phyloP scores from a whole-genome alignment of 1,140 invertebrate species.

The Saccostrea glomerata region DNA sequence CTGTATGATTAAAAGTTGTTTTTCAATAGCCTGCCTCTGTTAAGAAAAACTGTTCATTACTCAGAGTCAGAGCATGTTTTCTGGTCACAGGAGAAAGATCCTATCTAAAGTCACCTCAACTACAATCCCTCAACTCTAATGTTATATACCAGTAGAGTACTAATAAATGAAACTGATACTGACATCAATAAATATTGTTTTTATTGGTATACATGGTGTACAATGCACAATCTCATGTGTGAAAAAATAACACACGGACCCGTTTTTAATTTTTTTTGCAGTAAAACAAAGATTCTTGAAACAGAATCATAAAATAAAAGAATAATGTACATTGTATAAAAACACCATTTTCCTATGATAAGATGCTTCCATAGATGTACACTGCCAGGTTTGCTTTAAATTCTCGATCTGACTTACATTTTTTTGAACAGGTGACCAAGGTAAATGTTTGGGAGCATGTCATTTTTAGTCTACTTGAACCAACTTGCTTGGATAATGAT shows the following conservation, averaged over 20 bases:
- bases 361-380: no score
- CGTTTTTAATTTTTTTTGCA: not conserved
- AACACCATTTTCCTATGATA: constrained; percentile 14
- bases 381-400: no score
- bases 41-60: no score
- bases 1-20: no score
- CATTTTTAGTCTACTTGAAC: no score
- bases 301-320: not conserved
- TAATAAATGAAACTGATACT: not conserved
- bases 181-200: constrained; percentile 1
- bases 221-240: not conserved
- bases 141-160: not conserved
- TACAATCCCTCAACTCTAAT: not conserved
- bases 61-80: no score
- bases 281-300: not conserved
- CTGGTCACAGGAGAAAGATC: no score
- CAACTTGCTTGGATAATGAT: no score
- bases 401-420: no score
- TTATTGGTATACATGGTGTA: constrained; percentile 17
- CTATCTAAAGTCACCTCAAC: not conserved
- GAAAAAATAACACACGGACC: not conserved
- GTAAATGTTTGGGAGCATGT: no score
- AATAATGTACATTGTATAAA: not conserved
- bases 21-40: no score
- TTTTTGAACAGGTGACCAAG: no score